Evolutionary conservation across 2,113 vertebrate genomes (phyloP).

Genomic region (Chloropsis hardwickii): DNA sequence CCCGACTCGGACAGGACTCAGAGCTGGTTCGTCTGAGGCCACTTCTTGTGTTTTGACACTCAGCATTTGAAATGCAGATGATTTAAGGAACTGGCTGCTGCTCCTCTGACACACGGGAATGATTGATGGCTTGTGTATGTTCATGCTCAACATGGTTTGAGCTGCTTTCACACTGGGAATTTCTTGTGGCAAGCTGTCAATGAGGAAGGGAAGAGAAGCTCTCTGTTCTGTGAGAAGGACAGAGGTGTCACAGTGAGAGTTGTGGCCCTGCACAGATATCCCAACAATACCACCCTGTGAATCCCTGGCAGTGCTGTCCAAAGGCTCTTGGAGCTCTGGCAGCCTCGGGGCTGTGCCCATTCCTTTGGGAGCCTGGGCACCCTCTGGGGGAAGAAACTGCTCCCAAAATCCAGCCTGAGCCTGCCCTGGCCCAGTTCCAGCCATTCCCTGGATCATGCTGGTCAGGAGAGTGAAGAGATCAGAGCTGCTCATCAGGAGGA

Average conservation of each 20-base stretch:
- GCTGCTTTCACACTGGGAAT: background rate
- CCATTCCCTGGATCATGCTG: rapidly evolving
- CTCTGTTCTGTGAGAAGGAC: background rate
- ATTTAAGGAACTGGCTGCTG: background rate
- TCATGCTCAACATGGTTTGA: background rate
- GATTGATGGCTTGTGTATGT: rapidly evolving
- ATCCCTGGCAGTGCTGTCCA: background rate
- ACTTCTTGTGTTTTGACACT: background rate
- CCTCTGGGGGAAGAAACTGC: background rate
- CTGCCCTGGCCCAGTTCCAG: background rate
- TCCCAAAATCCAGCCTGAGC: background rate
- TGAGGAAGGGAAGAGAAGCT: background rate
- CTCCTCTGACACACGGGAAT: background rate
- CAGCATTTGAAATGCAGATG: rapidly evolving
- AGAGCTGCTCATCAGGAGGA: background rate
- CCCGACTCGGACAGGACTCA: rapidly evolving
- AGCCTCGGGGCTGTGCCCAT: background rate
- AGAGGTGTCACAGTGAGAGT: rapidly evolving
- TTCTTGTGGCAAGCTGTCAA: background rate
- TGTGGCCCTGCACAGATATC: background rate
- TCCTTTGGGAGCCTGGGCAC: background rate
- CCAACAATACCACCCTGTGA: rapidly evolving
- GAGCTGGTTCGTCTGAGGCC: background rate
- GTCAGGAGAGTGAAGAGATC: background rate
- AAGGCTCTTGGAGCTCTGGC: background rate